A percentile compares a stretch with the other conserved stretches of the same genome.
Conservation (phyloP, 1,140 invertebrate genomes). For the Heliconius congener region DNA sequence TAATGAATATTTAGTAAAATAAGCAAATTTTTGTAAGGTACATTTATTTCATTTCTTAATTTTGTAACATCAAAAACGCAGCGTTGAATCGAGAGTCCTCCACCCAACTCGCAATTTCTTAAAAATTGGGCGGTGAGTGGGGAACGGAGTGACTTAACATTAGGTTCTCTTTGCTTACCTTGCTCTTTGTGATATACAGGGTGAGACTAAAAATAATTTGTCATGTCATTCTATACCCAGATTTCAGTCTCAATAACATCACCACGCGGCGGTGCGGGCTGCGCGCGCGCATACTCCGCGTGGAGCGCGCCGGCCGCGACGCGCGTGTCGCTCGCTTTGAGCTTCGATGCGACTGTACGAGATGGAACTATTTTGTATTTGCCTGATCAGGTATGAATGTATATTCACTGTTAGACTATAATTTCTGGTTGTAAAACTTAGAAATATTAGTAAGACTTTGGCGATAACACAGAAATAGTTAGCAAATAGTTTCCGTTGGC, state of each 20-base stretch:
- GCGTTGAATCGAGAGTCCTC: no score
- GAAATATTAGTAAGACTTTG: not conserved
- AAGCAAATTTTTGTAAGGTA: no score
- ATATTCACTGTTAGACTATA: not conserved
- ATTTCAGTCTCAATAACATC: constrained; percentile 90
- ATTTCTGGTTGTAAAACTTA: no score
- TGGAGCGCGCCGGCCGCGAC: constrained; percentile 86
- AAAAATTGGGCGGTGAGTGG: no score
- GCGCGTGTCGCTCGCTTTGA: constrained; percentile 84
- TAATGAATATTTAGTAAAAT: no score
- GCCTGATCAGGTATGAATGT: constrained; percentile 75
- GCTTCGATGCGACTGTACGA: constrained; percentile 72
- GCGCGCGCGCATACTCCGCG: constrained; percentile 88
- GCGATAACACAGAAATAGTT: no score
- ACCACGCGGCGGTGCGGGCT: constrained; percentile 81
- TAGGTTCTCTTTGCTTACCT: not conserved
- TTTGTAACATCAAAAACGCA: no score
- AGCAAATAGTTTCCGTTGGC: no score
- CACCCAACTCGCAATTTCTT: no score
- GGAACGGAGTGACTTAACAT: not conserved
- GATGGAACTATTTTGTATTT: constrained; percentile 87
- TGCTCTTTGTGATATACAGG: not conserved
- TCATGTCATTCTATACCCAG: constrained; percentile 69
- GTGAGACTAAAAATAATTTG: not conserved
- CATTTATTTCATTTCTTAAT: no score